Base-by-base conservation (phyloP, 1,140 invertebrate species). In the Cyphomyrmex costatus region DNA sequence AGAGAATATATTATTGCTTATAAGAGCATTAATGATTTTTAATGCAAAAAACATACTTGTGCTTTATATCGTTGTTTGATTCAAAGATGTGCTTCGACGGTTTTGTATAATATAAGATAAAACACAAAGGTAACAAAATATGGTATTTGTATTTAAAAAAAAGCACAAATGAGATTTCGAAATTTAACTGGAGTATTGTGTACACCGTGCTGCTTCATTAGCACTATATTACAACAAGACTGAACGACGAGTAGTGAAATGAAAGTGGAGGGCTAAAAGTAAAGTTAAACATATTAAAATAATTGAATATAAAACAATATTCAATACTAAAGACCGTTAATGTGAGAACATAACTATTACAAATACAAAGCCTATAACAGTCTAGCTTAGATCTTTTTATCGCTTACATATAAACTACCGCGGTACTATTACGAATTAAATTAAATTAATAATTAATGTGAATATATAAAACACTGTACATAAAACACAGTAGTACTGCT, bases 151-250 rank as follows among this genome's bases (percentile, higher is more conserved):
- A 53, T 68, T 33, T 30, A 21, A 77, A 49, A 49, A 49, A 53
- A 42, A 21, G 33, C 42, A 36, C 1, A 60, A 83, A 83, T 30
- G n/a, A 8, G 7, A 74, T 60, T 83, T 73, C 36, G 3, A 33
- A 70, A 10, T 56, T 53, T 73, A 73, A 73, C 12, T 19, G 2
- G 30, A 58, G 36, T 80, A 16, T 19, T 24, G 66, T 61, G 36
- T 49, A 36, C 24, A 82, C 53, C 24, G 79, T 83, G 79, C 68
- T 83, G 79, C 79, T 83, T 83, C 79, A 74, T 74, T 49, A 83
- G n/a, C 60, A 46, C 56, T 82, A 60, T 82, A 74, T 74, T 74
- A 42, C 46, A 68, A 73, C 53, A 74, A 83, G 79, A 83, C 79
- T 83, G 79, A 83, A 74, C 36, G 79, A 80, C 24, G 79, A 73